Percentiles rank a stretch among this genome's conserved stretches.
Evolutionary conservation across 2,797 vertebrate genomes (phyloP).

Genomic region (Eulemur mongoz): DNA sequence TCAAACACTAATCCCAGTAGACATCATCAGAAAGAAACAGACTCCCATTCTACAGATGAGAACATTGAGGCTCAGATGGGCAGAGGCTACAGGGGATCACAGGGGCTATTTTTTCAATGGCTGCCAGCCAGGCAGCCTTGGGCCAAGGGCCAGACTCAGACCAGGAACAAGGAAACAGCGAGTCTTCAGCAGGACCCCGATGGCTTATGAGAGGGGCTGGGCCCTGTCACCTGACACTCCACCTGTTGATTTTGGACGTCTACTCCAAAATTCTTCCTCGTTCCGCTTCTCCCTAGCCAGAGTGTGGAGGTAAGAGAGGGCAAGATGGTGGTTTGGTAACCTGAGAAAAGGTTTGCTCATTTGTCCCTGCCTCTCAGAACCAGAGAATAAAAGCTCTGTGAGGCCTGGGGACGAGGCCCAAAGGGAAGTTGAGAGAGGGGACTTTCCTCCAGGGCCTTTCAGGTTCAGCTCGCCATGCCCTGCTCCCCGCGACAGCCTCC

Average conservation of each 20-base stretch:
- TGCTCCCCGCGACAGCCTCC: neutral
- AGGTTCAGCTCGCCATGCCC: fast-evolving
- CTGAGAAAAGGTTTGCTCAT: neutral
- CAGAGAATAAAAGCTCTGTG: neutral
- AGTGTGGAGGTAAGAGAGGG: neutral
- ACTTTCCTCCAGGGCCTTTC: neutral
- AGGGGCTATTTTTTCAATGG: neutral
- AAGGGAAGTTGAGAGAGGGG: neutral
- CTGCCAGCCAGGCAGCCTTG: neutral
- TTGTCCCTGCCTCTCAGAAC: neutral
- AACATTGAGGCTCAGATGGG: neutral
- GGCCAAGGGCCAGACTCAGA: conserved; percentile 40
- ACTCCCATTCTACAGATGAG: neutral
- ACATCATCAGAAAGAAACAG: neutral
- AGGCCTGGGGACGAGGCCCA: neutral
- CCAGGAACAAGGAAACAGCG: conserved; percentile 76
- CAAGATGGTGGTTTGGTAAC: neutral
- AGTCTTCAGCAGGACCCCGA: neutral
- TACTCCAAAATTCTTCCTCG: conserved; percentile 55
- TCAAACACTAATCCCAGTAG: neutral
- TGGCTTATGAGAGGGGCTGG: conserved; percentile 49
- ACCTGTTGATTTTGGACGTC: conserved; percentile 72
- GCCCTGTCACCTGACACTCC: conserved; percentile 40
- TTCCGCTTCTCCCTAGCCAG: neutral
- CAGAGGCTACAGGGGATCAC: neutral